Conservation (phyloP, 2,113 vertebrate species). For the Macquaria australasica region DNA sequence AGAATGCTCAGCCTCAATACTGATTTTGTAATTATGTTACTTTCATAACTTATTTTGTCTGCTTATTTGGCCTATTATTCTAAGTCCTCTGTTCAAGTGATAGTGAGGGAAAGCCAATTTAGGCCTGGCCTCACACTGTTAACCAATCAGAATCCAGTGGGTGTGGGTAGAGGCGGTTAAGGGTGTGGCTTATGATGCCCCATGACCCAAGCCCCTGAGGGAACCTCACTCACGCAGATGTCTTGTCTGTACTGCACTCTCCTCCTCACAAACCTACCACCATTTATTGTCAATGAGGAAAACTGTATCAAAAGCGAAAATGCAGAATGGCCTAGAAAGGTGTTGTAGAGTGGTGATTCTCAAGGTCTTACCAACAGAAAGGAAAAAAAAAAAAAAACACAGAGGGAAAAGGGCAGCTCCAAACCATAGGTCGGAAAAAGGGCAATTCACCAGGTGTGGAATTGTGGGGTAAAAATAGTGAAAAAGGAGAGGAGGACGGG, state of each 20-base stretch:
- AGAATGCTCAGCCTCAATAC: background rate
- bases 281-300: conserved; percentile 46
- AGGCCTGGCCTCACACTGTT: conserved; percentile 42
- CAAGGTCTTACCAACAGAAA: conserved; percentile 51
- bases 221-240: conserved; percentile 64
- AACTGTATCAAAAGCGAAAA: conserved; percentile 50
- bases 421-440: conserved; percentile 52
- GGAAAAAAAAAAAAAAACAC: conserved; percentile 1
- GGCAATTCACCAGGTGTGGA: conserved; percentile 63
- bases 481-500: conserved; percentile 48
- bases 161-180: conserved; percentile 46
- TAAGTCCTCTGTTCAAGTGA: conserved; percentile 33
- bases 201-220: conserved; percentile 72
- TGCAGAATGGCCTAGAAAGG: conserved; percentile 45
- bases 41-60: conserved; percentile 33
- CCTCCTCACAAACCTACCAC: conserved; percentile 38
- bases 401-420: conserved; percentile 46
- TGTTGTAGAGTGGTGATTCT: conserved; percentile 36
- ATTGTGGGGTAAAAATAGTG: conserved; percentile 58
- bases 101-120: conserved; percentile 49
- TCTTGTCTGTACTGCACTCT: conserved; percentile 49
- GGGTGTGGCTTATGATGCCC: conserved; percentile 72
- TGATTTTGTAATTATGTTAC: conserved; percentile 6
- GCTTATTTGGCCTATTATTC: conserved; percentile 50
- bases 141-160: conserved; percentile 71